phyloP scores from a whole-genome alignment of 2,113 vertebrate species.

The Nothobranchius furzeri region DNA sequence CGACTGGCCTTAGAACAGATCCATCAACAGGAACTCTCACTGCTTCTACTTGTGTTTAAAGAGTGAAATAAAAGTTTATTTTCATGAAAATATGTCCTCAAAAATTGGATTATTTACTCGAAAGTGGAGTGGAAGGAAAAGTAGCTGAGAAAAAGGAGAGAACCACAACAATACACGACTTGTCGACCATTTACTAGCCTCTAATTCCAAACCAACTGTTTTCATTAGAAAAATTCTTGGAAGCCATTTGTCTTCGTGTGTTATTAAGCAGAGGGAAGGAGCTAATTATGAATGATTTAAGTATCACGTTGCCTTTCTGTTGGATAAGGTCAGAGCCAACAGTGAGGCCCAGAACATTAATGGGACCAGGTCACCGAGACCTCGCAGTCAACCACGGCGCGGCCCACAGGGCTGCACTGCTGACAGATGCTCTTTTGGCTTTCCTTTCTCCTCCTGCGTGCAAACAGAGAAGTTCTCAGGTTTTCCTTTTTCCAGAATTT shows the following conservation, averaged over 20 bases:
- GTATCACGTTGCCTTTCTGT: slow-evolving; percentile 64
- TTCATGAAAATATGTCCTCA: slow-evolving; percentile 26
- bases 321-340: slow-evolving; percentile 61
- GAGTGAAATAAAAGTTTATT: slow-evolving; percentile 60
- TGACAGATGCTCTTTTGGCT: slow-evolving; percentile 63
- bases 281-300: slow-evolving; percentile 75
- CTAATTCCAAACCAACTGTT: slow-evolving; percentile 70
- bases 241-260: slow-evolving; percentile 68
- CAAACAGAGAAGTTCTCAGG: slow-evolving; percentile 21
- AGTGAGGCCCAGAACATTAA: slow-evolving; percentile 46
- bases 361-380: slow-evolving; percentile 67
- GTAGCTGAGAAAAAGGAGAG: background rate
- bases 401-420: slow-evolving; percentile 48
- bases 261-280: slow-evolving; percentile 70
- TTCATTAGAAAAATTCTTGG: slow-evolving; percentile 72
- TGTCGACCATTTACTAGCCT: slow-evolving; percentile 26
- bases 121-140: background rate
- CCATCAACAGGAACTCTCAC: background rate
- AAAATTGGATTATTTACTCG: slow-evolving; percentile 1
- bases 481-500: slow-evolving; percentile 38
- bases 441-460: slow-evolving; percentile 43
- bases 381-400: slow-evolving; percentile 53
- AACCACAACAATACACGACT: slow-evolving; percentile 57
- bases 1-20: no score
- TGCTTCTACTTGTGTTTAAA: slow-evolving; percentile 18